Evolutionary conservation across 2,888 invertebrate genomes (phyloP), one percentile per base, ranked within the genome.

Genomic region (Andricus curvator): DNA sequence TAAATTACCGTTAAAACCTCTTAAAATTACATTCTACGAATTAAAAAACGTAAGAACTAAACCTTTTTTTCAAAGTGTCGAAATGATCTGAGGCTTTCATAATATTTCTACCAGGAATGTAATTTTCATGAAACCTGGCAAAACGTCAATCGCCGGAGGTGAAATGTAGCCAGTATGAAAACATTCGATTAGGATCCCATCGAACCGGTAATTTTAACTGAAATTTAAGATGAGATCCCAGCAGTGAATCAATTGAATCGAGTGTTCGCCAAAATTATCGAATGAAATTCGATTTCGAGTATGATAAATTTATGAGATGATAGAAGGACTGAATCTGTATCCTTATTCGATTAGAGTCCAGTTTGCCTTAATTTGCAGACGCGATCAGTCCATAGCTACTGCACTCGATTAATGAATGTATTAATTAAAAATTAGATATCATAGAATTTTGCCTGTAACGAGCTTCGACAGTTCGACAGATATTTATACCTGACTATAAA

Each of bases 111-210:
- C 20, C 51, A 20, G 9, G 29, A 70, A 70, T 70, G 70, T 6
- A 70, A 70, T 70, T 70, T 70, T 70, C 51, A 70, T 70, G 70
- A 70, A 70, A 25, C 25, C 70, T 70, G 70, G 11, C 29, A 70
- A 70, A 51, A 70, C 48, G 70, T 70, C 70, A 70, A 70, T 70
- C 1, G 33, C 51, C 33, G 25, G 25, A 70, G 51, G 51, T 17
- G 48, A 70, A 70, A 51, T 68, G 29, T 29, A 70, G n/a, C 17
- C 17, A 70, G 25, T 48, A 25, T 48, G 48, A 29, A 51, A 70
- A 70, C 51, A 70, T 70, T 70, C 29, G 25, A 70, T 70, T 70
- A 70, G 51, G 51, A 70, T 51, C 48, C 70, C 70, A 70, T 74
- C 74, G 56, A 74, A 60, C 33, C n/a, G n/a, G 22, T 74, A 74